Conservation (phyloP, 2,797 vertebrate genomes). For the Loris lydekkerianus region DNA sequence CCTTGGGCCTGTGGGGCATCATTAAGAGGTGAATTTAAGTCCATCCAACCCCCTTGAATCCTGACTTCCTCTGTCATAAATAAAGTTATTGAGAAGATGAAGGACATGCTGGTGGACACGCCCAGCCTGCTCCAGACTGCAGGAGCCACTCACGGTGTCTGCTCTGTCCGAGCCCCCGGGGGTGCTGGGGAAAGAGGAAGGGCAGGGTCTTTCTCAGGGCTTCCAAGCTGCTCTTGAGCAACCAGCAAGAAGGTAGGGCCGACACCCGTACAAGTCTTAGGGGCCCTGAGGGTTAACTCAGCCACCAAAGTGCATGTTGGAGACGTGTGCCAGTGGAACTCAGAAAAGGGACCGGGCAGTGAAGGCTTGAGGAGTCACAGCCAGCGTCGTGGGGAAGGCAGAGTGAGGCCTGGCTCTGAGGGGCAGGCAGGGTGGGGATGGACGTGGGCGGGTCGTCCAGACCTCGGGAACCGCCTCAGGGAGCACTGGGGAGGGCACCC, state of each 20-base stretch:
- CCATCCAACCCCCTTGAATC: not conserved
- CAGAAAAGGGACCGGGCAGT: too few relatives aligned
- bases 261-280: not conserved
- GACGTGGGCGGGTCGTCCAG: rapidly evolving
- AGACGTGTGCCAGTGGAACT: not conserved
- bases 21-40: not conserved
- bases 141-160: not conserved
- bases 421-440: rapidly evolving
- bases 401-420: not conserved
- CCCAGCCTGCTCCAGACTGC: rapidly evolving
- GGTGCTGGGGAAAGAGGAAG: too few relatives aligned
- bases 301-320: rapidly evolving
- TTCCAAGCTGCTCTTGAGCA: not conserved
- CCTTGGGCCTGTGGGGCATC: not conserved
- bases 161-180: rapidly evolving
- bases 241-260: not conserved
- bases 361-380: not conserved
- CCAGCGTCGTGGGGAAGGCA: rapidly evolving
- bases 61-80: not conserved
- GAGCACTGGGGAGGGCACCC: rapidly evolving
- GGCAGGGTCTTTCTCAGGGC: too few relatives aligned
- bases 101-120: not conserved
- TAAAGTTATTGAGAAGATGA: not conserved
- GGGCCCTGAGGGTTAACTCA: not conserved
- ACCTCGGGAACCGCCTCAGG: rapidly evolving